Conservation (phyloP, 2,113 vertebrate genomes). For the Paedocypris sp. region DNA sequence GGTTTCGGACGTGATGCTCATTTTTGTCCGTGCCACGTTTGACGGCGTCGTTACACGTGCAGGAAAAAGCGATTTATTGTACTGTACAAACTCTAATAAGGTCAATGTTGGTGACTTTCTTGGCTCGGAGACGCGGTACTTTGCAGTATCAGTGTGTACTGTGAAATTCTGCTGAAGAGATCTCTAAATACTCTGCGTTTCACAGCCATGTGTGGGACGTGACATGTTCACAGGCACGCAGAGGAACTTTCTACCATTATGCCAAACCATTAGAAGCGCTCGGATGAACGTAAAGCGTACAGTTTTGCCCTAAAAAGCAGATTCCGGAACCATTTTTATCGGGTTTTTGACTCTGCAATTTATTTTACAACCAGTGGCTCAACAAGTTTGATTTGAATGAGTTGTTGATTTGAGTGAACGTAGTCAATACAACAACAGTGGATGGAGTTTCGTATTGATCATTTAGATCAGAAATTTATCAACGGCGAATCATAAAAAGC, state of each 20-base stretch:
- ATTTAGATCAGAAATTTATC: too few species aligned
- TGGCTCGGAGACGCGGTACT: conserved; percentile 7
- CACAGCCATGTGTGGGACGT: conserved; percentile 3
- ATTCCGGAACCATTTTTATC: too few species aligned
- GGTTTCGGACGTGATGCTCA: conserved; percentile 40
- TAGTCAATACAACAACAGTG: too few species aligned
- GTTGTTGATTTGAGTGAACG: too few species aligned
- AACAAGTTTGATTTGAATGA: too few species aligned
- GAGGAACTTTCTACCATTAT: conserved; percentile 22
- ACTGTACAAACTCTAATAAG: background rate
- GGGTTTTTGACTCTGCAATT: too few species aligned
- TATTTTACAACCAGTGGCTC: too few species aligned
- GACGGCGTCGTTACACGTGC: background rate
- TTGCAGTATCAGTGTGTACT: conserved; percentile 15
- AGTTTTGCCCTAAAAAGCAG: too few species aligned
- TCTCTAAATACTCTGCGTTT: conserved; percentile 11
- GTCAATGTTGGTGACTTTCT: background rate
- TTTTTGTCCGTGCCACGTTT: background rate
- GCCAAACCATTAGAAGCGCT: background rate
- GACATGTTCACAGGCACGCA: conserved; percentile 26
- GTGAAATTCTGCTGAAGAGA: conserved; percentile 9
- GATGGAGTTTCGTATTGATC: too few species aligned
- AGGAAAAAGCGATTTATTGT: background rate
- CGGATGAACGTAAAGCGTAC: background rate
- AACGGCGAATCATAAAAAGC: too few species aligned